Evolutionary conservation across 1,140 invertebrate genomes (phyloP), one percentile per base, ranked within the genome.

Genomic region (Popillia japonica): DNA sequence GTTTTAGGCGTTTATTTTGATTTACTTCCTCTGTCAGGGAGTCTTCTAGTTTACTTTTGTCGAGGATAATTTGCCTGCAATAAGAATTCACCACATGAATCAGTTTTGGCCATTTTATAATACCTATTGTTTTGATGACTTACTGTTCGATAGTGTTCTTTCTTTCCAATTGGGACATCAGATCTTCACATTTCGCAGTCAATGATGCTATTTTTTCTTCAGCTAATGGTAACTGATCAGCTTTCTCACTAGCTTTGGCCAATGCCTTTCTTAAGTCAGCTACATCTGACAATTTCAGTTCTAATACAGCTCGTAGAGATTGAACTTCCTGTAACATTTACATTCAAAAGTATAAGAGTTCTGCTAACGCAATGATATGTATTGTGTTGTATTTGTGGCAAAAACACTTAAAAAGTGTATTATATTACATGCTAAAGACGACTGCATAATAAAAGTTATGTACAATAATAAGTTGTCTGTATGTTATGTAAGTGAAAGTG

Each of bases 1-100:
- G 92, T 0, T 91, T 91, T 4, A 96, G 85, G 10, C 94, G 88
- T 75, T 94, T 92, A 78, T 94, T 94, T 72, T 94, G 93, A 80
- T 94, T 93, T 0, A 88, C 88, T 83, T 96, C 92, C 27, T 94
- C 89, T 41, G 92, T 92, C 48, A 92, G 90, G 0, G 89, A 90
- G 74, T 94, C 93, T n/a, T 92, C 87, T 9, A 96, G 86, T n/a
- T 91, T 86, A 76, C 93, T 89, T 81, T 94, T 93, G 81, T 95
- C 90, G 17, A 89, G 87, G 0, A 88, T 85, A 7, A 91, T 81
- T 76, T 91, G 87, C 73, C 91, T 89, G 80, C 82, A 81, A 82
- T 78, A 68, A 8, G 34, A 68, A 80, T n/a, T n/a, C 27, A 34
- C 27, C 2, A 34, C 27, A 34, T 4, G 27, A 34, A 34, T 34